Percentiles rank a stretch among this genome's conserved stretches.
phyloP scores from a whole-genome alignment of 2,113 vertebrate species.

The Bungarus multicinctus region DNA sequence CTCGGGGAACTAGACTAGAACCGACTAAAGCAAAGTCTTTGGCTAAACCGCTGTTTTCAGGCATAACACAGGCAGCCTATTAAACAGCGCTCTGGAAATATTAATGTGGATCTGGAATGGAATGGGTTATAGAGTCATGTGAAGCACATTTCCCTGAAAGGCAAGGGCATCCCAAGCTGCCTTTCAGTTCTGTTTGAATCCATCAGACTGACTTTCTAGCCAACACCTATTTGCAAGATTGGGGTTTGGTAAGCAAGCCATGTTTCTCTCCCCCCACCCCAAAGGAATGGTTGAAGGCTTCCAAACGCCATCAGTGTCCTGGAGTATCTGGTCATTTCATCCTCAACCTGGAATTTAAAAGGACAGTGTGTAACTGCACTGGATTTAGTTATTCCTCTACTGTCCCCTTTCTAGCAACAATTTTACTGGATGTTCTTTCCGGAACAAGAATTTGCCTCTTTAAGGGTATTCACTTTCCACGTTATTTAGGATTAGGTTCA shows the following conservation, averaged over 20 bases:
- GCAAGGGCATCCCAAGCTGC: not conserved
- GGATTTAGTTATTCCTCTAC: not conserved
- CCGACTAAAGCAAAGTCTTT: not conserved
- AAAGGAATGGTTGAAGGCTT: not conserved
- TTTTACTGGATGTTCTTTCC: not conserved
- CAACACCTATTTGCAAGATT: not conserved
- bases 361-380: not conserved
- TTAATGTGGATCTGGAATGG: not conserved
- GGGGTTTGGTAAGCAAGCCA: not conserved
- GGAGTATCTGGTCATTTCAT: not conserved
- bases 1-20: not conserved
- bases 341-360: not conserved
- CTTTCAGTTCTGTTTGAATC: not conserved
- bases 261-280: fast-evolving
- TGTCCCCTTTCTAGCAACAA: not conserved
- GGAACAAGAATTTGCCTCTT: not conserved
- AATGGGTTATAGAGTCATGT: not conserved
- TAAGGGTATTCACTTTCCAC: not conserved
- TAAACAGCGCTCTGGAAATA: not conserved
- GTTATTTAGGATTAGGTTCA: not conserved
- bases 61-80: not conserved
- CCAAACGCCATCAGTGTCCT: not conserved
- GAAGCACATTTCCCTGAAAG: not conserved
- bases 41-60: not conserved
- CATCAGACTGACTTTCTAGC: not conserved